Evolutionary conservation across 92 coral and sea anemone genomes (phyloP).

Genomic region (Epizoanthus stellaris): DNA sequence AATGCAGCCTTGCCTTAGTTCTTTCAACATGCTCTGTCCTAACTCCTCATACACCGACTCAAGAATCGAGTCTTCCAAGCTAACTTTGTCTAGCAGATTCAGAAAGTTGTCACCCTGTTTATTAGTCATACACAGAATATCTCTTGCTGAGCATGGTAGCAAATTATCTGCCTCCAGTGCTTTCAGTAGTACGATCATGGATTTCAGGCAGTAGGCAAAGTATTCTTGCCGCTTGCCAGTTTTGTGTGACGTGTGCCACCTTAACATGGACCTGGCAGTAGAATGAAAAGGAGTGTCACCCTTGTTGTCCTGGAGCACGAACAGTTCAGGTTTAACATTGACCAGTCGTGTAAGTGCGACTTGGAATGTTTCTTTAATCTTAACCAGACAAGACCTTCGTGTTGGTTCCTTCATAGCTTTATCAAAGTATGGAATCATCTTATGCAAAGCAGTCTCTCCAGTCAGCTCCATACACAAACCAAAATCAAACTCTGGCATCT

Average conservation of each 20-base stretch:
- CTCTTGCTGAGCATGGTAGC: conserved; percentile 33
- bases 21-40: conserved; percentile 11
- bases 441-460: conserved; percentile 34
- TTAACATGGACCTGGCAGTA: conserved; percentile 25
- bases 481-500: conserved; percentile 42
- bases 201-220: conserved; percentile 33
- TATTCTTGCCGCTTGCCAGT: conserved; percentile 31
- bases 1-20: not conserved
- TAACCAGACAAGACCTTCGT: conserved; percentile 34
- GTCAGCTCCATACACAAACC: conserved; percentile 27
- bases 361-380: conserved; percentile 36
- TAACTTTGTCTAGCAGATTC: conserved; percentile 18
- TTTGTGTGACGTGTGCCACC: conserved; percentile 22
- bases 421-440: conserved; percentile 35
- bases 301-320: conserved; percentile 15
- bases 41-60: conserved; percentile 4
- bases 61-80: not conserved
- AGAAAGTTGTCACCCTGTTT: conserved; percentile 34
- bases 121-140: conserved; percentile 13
- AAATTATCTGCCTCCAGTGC: conserved; percentile 7
- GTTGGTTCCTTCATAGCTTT: conserved; percentile 42
- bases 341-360: conserved; percentile 31
- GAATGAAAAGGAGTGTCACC: conserved; percentile 41
- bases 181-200: conserved; percentile 15
- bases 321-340: conserved; percentile 25